phyloP scores from a whole-genome alignment of 2,888 invertebrate genomes.

The Cheilosia grossa region DNA sequence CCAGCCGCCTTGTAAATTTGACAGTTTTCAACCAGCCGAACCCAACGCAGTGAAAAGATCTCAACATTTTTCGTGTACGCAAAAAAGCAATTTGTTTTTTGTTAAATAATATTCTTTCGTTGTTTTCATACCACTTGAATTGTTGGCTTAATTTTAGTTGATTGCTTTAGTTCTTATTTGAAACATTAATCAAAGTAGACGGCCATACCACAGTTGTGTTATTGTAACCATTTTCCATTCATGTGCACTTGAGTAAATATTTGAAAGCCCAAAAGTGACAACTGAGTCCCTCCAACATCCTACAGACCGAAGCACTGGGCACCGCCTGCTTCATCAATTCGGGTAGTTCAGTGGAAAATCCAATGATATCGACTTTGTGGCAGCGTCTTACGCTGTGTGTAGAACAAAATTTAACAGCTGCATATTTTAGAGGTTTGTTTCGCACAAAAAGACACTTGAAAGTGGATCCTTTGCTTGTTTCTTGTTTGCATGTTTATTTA shows the following conservation, averaged over 20 bases:
- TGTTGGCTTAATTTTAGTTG: conserved; percentile 53
- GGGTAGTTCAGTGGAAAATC: conserved; percentile 24
- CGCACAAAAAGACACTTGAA: conserved; percentile 25
- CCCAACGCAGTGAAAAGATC: conserved; percentile 33
- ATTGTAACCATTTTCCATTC: conserved; percentile 9
- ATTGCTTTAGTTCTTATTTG: conserved; percentile 52
- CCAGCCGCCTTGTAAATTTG: not conserved
- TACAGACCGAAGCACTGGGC: conserved; percentile 2
- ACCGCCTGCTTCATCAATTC: conserved; percentile 11
- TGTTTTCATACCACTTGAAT: conserved; percentile 48
- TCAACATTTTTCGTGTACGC: conserved; percentile 69
- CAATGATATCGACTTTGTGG: conserved; percentile 85
- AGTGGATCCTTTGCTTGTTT: conserved; percentile 30
- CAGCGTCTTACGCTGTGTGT: conserved; percentile 86
- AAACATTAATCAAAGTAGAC: conserved; percentile 38
- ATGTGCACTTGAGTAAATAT: conserved; percentile 46
- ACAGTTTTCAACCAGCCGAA: conserved; percentile 6
- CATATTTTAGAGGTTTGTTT: conserved; percentile 87
- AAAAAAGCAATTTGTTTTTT: conserved; percentile 42
- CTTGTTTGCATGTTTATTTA: conserved; percentile 53
- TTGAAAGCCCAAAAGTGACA: conserved; percentile 13
- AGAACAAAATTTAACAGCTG: conserved; percentile 86
- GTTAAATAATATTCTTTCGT: conserved; percentile 42
- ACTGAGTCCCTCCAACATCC: not conserved
- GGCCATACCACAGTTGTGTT: conserved; percentile 36